Evolutionary conservation across 2,888 invertebrate species (phyloP).

Genomic region (Meiosimyza platycephala): DNA sequence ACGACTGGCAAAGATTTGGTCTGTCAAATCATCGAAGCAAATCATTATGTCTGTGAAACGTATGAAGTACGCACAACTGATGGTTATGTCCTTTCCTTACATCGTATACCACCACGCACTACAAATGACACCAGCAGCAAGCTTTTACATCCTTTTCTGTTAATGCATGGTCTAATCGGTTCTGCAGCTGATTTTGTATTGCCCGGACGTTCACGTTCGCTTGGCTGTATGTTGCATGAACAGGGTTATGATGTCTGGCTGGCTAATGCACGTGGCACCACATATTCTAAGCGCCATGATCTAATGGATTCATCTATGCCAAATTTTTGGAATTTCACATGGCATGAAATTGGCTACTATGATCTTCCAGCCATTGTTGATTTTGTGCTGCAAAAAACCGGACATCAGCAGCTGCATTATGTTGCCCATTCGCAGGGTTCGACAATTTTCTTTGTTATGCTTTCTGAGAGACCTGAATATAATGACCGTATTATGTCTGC

Average conservation of each 20-base stretch:
- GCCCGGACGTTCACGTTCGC: constrained; percentile 51
- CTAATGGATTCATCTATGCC: constrained; percentile 50
- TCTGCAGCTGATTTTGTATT: constrained; percentile 60
- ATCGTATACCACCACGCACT: constrained; percentile 56
- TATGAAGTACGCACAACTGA: constrained; percentile 59
- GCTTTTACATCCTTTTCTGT: constrained; percentile 49
- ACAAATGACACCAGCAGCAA: constrained; percentile 9
- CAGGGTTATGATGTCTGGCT: constrained; percentile 64
- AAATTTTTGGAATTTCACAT: constrained; percentile 62
- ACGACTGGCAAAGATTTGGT: constrained; percentile 51
- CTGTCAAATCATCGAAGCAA: constrained; percentile 53
- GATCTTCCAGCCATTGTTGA: constrained; percentile 61
- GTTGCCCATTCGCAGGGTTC: constrained; percentile 63
- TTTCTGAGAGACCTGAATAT: constrained; percentile 58
- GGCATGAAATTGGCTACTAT: constrained; percentile 63
- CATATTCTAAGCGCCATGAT: constrained; percentile 57
- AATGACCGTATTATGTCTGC: constrained; percentile 56
- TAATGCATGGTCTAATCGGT: constrained; percentile 63
- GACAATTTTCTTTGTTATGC: constrained; percentile 59
- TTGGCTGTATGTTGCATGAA: constrained; percentile 56
- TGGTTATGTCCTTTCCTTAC: constrained; percentile 58
- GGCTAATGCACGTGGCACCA: constrained; percentile 61
- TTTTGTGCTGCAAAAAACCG: constrained; percentile 55
- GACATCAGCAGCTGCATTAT: constrained; percentile 56
- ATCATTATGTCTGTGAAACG: constrained; percentile 55